These are phyloP conservation scores for Spodoptera littoralis DNA, from an alignment of 2,888 invertebrate genomes.

Conservation along the genomic window DNA sequence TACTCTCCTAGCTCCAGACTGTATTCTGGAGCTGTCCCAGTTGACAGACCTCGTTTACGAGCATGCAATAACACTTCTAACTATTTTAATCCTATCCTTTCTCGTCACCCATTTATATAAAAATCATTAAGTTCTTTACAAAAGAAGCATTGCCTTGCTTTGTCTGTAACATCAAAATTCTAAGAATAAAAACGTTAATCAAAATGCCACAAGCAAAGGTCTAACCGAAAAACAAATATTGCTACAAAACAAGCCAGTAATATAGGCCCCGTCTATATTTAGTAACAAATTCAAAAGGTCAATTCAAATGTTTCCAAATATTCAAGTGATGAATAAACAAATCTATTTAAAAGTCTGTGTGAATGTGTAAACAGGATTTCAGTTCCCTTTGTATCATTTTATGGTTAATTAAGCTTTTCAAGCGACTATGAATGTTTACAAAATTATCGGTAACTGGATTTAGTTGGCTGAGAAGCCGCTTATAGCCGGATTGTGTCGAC, in stretches of 20 bases:
- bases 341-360: conserved; percentile 20
- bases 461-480: conserved; percentile 4
- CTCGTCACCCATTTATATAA: no score
- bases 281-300: conserved; percentile 1
- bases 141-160: no score
- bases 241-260: neutral
- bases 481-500: neutral
- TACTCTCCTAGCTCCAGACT: no score
- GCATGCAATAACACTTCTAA: no score
- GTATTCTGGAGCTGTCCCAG: no score
- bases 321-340: conserved; percentile 20
- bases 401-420: conserved; percentile 31
- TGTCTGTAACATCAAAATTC: no score
- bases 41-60: no score
- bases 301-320: conserved; percentile 21
- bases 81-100: no score
- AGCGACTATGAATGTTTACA: neutral
- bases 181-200: no score
- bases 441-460: conserved; percentile 21
- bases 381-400: conserved; percentile 23
- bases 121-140: no score
- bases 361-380: conserved; percentile 26
- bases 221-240: no score
- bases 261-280: neutral
- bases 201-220: no score